These are phyloP conservation scores for Hydropotes inermis DNA, from an alignment of 2,113 vertebrate genomes.

Conservation along the genomic window DNA sequence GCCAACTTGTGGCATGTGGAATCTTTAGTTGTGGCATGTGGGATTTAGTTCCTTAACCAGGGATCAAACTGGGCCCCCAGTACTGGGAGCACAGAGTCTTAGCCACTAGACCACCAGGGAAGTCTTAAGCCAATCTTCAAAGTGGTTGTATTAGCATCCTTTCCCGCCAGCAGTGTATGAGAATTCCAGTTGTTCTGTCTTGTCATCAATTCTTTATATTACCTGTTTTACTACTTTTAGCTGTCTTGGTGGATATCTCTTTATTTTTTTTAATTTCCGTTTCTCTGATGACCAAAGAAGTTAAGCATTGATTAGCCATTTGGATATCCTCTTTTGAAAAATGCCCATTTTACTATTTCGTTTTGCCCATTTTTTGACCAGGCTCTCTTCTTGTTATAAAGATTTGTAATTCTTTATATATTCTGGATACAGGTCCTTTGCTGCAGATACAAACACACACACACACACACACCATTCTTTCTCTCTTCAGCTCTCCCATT, in stretches of 20 bases:
- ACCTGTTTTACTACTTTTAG: background rate
- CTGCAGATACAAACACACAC: background rate
- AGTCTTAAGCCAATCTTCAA: background rate
- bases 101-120: background rate
- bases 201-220: background rate
- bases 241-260: background rate
- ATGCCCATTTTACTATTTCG: background rate
- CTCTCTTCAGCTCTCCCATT: background rate
- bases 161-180: background rate
- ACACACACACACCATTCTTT: background rate
- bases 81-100: background rate
- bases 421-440: background rate
- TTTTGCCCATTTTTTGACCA: background rate
- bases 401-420: background rate
- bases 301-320: background rate
- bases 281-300: background rate
- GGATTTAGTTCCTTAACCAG: background rate
- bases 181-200: background rate
- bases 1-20: background rate
- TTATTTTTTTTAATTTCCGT: background rate
- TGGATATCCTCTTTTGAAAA: background rate
- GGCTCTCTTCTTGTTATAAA: background rate
- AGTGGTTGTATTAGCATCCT: background rate
- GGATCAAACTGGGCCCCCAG: background rate
- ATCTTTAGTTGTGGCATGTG: background rate